Percentiles rank a stretch among this genome's conserved stretches.
Conservation (phyloP, 2,888 invertebrate species). For the Pedicia rivosa region DNA sequence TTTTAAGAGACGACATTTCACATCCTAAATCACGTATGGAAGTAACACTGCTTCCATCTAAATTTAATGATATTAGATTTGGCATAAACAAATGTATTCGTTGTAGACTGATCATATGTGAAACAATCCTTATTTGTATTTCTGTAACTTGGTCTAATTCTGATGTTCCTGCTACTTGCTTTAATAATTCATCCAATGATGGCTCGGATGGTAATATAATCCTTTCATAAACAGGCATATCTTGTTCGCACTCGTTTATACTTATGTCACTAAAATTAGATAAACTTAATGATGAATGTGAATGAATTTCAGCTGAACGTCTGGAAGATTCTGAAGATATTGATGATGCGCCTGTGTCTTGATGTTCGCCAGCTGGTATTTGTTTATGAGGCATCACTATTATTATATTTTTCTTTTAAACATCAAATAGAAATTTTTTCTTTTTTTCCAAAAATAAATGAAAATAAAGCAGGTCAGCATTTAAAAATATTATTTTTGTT, state of each 20-base stretch:
- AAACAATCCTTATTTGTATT: constrained; percentile 45
- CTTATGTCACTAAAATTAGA: constrained; percentile 2
- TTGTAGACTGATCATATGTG: constrained; percentile 45
- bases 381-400: neutral
- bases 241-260: constrained; percentile 16
- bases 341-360: neutral
- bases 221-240: constrained; percentile 35
- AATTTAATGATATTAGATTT: constrained; percentile 38
- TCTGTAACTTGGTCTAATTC: constrained; percentile 36
- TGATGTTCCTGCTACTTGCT: constrained; percentile 30
- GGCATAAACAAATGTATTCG: constrained; percentile 45
- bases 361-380: neutral
- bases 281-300: constrained; percentile 1
- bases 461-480: too few relatives aligned
- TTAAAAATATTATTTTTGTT: too few relatives aligned
- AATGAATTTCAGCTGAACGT: too few relatives aligned
- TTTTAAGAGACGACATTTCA: constrained; percentile 35
- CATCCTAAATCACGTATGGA: constrained; percentile 53
- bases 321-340: constrained; percentile 1
- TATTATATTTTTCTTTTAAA: too few relatives aligned
- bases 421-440: too few relatives aligned
- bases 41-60: constrained; percentile 49
- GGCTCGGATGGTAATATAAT: constrained; percentile 39
- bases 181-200: constrained; percentile 40
- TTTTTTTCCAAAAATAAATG: too few relatives aligned